Percentiles rank a stretch among this genome's conserved stretches.
phyloP scores from a whole-genome alignment of 2,888 invertebrate genomes.

The Ceratothoa steindachneri region DNA sequence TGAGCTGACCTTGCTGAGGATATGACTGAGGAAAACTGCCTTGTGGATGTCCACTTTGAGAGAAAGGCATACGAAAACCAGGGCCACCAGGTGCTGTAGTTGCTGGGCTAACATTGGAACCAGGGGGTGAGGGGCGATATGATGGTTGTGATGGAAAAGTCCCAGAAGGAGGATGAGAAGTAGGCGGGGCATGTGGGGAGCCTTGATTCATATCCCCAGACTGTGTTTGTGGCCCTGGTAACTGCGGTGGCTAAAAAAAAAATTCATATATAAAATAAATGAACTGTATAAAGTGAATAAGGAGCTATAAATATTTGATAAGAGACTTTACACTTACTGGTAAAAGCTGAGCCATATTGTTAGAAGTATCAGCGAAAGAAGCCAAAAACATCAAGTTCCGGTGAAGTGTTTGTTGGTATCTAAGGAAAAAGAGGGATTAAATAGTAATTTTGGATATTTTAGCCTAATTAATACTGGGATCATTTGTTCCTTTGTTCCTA shows the following conservation, averaged over 20 bases:
- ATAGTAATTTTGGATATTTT: background rate
- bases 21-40: background rate
- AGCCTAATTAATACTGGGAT: too few species aligned
- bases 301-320: background rate
- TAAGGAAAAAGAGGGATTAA: constrained; percentile 49
- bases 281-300: background rate
- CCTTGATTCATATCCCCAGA: background rate
- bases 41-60: background rate
- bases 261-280: background rate
- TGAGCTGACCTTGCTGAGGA: background rate
- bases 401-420: constrained; percentile 85
- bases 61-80: background rate
- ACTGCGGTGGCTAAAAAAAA: background rate
- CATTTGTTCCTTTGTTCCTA: too few species aligned
- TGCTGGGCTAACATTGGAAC: background rate
- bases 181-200: background rate
- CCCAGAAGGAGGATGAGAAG: background rate
- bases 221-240: background rate
- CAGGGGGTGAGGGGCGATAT: background rate
- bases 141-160: background rate
- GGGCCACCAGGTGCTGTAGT: background rate
- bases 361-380: constrained; percentile 91
- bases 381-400: constrained; percentile 93
- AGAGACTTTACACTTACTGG: too few species aligned
- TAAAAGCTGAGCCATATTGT: constrained; percentile 81